These are phyloP conservation scores for Malurus melanocephalus DNA, from an alignment of 2,113 vertebrate genomes.

Conservation along the genomic window DNA sequence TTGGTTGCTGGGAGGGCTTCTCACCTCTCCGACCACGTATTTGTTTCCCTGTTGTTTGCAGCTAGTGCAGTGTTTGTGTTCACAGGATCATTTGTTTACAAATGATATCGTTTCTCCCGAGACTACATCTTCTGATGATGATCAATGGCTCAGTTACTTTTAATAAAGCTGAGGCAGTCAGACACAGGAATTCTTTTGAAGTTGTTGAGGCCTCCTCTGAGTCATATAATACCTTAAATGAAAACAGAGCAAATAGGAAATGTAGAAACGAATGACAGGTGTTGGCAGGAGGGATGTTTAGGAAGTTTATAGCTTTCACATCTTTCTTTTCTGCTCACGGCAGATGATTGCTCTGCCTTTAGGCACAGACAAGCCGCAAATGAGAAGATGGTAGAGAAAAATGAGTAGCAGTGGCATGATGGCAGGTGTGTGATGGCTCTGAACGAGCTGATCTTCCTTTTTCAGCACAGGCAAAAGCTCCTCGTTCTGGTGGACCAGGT, in stretches of 20 bases:
- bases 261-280: conserved; percentile 30
- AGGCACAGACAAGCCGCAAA: not conserved
- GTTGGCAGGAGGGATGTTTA: conserved; percentile 32
- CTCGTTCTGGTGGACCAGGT: not conserved
- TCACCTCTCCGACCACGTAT: rapidly evolving
- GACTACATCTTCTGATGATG: conserved; percentile 24
- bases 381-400: not conserved
- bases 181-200: conserved; percentile 49
- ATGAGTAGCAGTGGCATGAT: not conserved
- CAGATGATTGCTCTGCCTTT: not conserved
- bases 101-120: conserved; percentile 13
- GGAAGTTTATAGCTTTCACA: conserved; percentile 19
- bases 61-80: conserved; percentile 13
- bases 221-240: conserved; percentile 46
- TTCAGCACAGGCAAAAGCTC: not conserved
- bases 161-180: conserved; percentile 50
- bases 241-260: conserved; percentile 53
- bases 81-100: conserved; percentile 44
- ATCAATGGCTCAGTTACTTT: conserved; percentile 62
- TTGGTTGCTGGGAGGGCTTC: not conserved
- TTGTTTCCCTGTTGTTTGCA: not conserved
- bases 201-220: conserved; percentile 34
- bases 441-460: not conserved
- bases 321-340: conserved; percentile 12
- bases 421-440: not conserved